Evolutionary conservation across 2,113 vertebrate genomes (phyloP).

Genomic region (Urocynchramus pylzowi): DNA sequence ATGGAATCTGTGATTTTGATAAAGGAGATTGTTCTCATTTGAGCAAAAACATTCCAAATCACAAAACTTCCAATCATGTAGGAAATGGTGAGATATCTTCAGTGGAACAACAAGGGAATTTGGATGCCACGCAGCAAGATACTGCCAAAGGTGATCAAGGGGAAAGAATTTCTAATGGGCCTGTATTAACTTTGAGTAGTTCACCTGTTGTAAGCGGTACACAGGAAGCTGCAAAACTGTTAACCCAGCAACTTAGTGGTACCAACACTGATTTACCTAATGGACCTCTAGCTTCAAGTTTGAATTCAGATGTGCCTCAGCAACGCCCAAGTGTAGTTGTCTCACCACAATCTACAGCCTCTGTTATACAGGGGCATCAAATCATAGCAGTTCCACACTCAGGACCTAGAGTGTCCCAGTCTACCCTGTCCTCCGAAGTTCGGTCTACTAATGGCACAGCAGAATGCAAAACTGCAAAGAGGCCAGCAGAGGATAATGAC

Average conservation of each 20-base stretch:
- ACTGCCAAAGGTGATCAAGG: conserved; percentile 97
- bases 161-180: conserved; percentile 94
- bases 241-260: conserved; percentile 79
- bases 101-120: conserved; percentile 81
- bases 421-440: conserved; percentile 75
- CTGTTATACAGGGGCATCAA: conserved; percentile 84
- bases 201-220: conserved; percentile 74
- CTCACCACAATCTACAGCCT: conserved; percentile 80
- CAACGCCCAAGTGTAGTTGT: conserved; percentile 89
- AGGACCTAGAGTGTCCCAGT: conserved; percentile 76
- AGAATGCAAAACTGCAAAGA: conserved; percentile 89
- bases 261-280: conserved; percentile 87
- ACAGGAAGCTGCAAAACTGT: conserved; percentile 75
- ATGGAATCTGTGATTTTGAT: conserved; percentile 98
- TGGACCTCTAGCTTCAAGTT: conserved; percentile 87
- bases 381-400: conserved; percentile 79
- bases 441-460: conserved; percentile 86
- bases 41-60: conserved; percentile 99
- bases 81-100: conserved; percentile 94
- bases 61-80: conserved; percentile 98
- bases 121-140: conserved; percentile 87
- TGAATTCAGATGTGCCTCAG: conserved; percentile 86
- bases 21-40: conserved; percentile 87
- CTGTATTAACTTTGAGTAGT: conserved; percentile 81
- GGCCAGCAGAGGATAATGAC: conserved; percentile 89